Percentiles rank a stretch among this genome's conserved stretches.
phyloP scores from a whole-genome alignment of 2,888 invertebrate genomes.

The Hirtodrosophila duncani region DNA sequence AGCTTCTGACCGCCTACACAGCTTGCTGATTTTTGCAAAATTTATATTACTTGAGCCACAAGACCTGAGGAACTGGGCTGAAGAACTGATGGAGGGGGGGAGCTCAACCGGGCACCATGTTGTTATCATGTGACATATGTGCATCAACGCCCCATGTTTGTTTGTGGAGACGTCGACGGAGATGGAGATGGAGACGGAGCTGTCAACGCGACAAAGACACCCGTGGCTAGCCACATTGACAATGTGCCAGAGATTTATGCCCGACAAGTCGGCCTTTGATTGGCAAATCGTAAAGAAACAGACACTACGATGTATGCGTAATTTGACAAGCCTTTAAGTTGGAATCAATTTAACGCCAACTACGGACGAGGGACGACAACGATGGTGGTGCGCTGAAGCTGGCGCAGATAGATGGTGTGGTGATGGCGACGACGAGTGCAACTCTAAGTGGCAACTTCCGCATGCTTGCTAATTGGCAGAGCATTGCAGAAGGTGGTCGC shows the following conservation, averaged over 20 bases:
- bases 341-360: constrained; percentile 23
- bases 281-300: constrained; percentile 65
- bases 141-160: constrained; percentile 73
- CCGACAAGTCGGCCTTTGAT: constrained; percentile 63
- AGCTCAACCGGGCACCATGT: constrained; percentile 64
- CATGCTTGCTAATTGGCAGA: constrained; percentile 72
- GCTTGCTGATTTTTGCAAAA: constrained; percentile 72
- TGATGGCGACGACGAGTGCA: neutral
- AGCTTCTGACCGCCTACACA: constrained; percentile 61
- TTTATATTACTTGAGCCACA: constrained; percentile 63
- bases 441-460: constrained; percentile 60
- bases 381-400: neutral
- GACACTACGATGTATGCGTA: constrained; percentile 65
- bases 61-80: no score
- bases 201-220: constrained; percentile 43
- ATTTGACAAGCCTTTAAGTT: constrained; percentile 61
- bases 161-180: constrained; percentile 9
- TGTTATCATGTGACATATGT: constrained; percentile 75
- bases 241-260: constrained; percentile 51
- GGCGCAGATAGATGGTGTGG: no score
- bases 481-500: constrained; percentile 46
- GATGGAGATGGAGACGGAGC: constrained; percentile 13
- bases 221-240: no score
- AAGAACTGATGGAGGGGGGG: no score
- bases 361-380: constrained; percentile 15